Conservation (phyloP, 1,140 invertebrate species). For the Sitophilus oryzae region DNA sequence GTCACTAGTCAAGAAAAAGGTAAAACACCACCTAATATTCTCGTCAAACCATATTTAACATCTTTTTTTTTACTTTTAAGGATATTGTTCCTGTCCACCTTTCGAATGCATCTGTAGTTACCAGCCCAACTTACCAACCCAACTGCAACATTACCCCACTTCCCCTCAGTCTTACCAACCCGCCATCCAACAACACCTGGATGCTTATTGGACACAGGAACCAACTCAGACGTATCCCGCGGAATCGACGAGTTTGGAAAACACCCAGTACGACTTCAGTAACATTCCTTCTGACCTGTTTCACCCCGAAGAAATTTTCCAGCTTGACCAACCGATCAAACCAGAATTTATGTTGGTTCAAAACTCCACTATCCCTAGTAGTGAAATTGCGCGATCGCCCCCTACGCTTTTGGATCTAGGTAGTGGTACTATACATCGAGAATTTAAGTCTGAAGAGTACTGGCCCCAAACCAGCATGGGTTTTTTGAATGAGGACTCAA, state of each 20-base stretch:
- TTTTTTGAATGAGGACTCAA: slow-evolving; percentile 40
- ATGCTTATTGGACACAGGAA: slow-evolving; percentile 40
- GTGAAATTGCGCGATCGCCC: slow-evolving; percentile 54
- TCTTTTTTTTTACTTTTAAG: slow-evolving; percentile 42
- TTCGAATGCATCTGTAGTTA: slow-evolving; percentile 57
- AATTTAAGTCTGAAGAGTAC: slow-evolving; percentile 50
- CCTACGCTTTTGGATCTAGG: slow-evolving; percentile 64
- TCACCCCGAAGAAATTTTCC: slow-evolving; percentile 72
- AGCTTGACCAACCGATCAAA: slow-evolving; percentile 66
- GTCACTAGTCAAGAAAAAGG: slow-evolving; percentile 53
- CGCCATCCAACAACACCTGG: slow-evolving; percentile 18
- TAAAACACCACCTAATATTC: slow-evolving; percentile 28
- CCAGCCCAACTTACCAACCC: slow-evolving; percentile 39
- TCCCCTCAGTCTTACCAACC: slow-evolving; percentile 33
- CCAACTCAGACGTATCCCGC: slow-evolving; percentile 32
- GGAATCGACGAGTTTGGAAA: slow-evolving; percentile 22
- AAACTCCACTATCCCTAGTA: slow-evolving; percentile 23
- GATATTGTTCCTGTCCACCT: slow-evolving; percentile 59
- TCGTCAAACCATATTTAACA: background rate
- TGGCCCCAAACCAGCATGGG: slow-evolving; percentile 32
- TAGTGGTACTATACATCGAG: slow-evolving; percentile 57
- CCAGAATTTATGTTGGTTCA: slow-evolving; percentile 48
- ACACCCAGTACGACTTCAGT: slow-evolving; percentile 46
- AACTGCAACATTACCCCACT: slow-evolving; percentile 31
- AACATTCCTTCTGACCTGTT: slow-evolving; percentile 61